Conservation (phyloP, 1,140 invertebrate genomes). For the Drosophila sucinea region DNA sequence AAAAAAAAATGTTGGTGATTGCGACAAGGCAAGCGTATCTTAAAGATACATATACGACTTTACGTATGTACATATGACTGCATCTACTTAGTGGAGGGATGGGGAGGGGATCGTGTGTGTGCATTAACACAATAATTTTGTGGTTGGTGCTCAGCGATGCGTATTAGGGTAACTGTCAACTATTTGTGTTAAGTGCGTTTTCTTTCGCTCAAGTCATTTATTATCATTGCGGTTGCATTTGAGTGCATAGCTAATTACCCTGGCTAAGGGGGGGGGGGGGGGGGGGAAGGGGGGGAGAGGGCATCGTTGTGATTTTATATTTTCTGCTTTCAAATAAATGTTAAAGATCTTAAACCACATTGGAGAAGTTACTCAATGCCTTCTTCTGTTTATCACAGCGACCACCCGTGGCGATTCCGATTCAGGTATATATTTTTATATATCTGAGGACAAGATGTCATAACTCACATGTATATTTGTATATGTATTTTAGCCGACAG, state of each 20-base stretch:
- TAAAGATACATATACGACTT: constrained; percentile 48
- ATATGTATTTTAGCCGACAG: background rate
- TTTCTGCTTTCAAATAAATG: background rate
- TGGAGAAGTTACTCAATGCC: constrained; percentile 40
- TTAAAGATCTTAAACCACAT: background rate
- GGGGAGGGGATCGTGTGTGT: constrained; percentile 10
- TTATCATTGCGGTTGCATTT: constrained; percentile 51
- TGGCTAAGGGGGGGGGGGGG: background rate
- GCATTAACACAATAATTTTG: constrained; percentile 48
- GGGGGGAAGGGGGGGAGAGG: background rate
- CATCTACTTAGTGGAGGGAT: background rate
- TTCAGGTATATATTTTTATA: background rate
- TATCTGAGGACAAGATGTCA: constrained; percentile 20
- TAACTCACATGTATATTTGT: constrained; percentile 21
- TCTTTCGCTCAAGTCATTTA: constrained; percentile 46
- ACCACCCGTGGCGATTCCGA: background rate
- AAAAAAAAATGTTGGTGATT: constrained; percentile 42
- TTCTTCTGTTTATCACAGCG: background rate
- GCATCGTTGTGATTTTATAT: background rate
- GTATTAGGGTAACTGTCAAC: constrained; percentile 53
- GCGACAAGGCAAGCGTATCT: constrained; percentile 68
- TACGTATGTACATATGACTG: constrained; percentile 9
- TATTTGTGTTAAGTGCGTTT: constrained; percentile 55
- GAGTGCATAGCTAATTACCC: constrained; percentile 59
- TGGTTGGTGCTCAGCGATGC: constrained; percentile 46